Percentiles rank a stretch among this genome's conserved stretches.
Conservation (phyloP, 2,113 vertebrate genomes). For the Toxostoma redivivum region DNA sequence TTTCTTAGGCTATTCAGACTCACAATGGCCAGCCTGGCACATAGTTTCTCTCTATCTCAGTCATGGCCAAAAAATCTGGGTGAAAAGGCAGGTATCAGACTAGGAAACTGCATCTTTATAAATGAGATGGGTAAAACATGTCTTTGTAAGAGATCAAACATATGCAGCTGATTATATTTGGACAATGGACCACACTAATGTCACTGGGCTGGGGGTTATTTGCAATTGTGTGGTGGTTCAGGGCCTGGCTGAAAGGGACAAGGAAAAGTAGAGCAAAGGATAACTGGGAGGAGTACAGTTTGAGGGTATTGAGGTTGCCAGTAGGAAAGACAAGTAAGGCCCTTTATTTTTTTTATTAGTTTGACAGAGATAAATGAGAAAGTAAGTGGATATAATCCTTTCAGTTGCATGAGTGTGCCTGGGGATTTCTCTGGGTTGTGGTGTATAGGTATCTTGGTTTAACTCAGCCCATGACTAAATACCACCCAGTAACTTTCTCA, state of each 20-base stretch:
- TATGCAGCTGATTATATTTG: background rate
- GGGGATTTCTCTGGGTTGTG: background rate
- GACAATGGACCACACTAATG: accelerated
- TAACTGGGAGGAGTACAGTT: background rate
- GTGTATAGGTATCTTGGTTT: background rate
- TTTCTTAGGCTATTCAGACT: background rate
- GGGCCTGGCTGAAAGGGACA: background rate
- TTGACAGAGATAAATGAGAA: background rate
- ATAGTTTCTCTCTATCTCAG: background rate
- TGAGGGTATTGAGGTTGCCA: background rate
- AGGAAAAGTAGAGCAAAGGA: background rate
- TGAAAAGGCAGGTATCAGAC: background rate
- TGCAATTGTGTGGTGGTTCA: background rate
- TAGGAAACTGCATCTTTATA: background rate
- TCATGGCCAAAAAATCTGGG: background rate
- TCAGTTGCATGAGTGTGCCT: background rate
- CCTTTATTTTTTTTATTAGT: background rate
- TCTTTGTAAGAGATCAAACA: background rate
- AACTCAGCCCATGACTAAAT: background rate
- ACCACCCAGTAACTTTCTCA: background rate
- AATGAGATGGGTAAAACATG: background rate
- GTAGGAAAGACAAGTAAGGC: background rate
- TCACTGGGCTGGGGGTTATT: background rate
- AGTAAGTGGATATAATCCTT: background rate
- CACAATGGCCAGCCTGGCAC: background rate